Percentiles rank a stretch among this genome's conserved stretches.
Conservation (phyloP, 2,113 vertebrate species). For the Dissostichus mawsoni region DNA sequence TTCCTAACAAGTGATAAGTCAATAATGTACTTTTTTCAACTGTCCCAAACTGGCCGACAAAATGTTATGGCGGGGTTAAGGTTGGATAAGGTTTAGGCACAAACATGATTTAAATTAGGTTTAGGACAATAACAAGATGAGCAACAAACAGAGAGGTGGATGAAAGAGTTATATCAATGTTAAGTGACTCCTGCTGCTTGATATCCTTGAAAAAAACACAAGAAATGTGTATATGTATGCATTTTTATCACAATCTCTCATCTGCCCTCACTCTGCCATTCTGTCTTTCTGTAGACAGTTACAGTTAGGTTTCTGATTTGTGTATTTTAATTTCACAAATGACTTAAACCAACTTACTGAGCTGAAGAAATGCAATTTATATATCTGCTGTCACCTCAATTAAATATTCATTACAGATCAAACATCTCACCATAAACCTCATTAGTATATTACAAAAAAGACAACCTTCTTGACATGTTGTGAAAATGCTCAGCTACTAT, state of each 20-base stretch:
- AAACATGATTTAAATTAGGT: no score
- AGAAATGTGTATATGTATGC: no score
- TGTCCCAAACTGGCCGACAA: no score
- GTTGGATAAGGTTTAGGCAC: no score
- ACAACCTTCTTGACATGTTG: neutral
- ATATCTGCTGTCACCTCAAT: conserved; percentile 18
- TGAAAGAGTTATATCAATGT: no score
- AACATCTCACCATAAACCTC: conserved; percentile 13
- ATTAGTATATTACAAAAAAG: neutral
- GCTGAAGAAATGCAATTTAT: neutral
- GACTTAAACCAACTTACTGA: neutral
- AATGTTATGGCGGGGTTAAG: no score
- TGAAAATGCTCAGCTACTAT: neutral
- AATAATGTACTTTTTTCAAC: no score
- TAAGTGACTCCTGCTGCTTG: neutral
- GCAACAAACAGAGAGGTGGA: no score
- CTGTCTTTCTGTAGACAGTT: neutral
- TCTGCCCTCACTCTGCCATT: neutral
- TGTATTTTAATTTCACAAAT: neutral
- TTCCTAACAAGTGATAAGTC: no score
- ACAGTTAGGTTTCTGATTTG: neutral
- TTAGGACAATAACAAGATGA: no score
- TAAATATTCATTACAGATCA: conserved; percentile 11
- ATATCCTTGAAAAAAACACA: neutral
- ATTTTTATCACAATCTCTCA: neutral